A percentile compares a stretch with the other conserved stretches of the same genome.
Conservation (phyloP, 2,888 invertebrate genomes). For the Beris morrisii region DNA sequence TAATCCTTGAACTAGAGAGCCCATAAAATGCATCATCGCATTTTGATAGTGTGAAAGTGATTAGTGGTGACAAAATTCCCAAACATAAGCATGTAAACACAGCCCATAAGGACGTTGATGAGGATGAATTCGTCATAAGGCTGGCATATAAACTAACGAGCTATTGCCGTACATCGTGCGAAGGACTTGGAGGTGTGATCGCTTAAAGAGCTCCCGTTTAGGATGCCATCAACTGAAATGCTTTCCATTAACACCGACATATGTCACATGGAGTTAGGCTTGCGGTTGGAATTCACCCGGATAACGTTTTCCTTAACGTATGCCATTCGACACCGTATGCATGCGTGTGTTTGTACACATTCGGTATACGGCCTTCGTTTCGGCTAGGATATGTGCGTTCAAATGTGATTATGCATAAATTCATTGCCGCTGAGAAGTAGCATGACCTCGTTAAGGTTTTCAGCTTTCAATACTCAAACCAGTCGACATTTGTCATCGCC, state of each 20-base stretch:
- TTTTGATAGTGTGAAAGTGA: conserved; percentile 34
- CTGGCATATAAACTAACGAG: conserved; percentile 10
- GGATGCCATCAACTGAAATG: conserved; percentile 36
- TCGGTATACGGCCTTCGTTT: neutral
- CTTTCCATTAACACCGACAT: conserved; percentile 36
- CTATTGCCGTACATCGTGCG: neutral
- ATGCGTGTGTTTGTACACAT: neutral
- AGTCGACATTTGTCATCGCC: conserved; percentile 12
- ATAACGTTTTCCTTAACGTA: conserved; percentile 11
- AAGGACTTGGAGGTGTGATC: conserved; percentile 13
- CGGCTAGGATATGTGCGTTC: neutral
- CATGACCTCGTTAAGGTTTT: neutral
- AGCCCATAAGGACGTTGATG: conserved; percentile 29
- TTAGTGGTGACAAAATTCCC: conserved; percentile 34
- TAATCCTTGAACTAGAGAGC: no score
- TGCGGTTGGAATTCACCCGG: conserved; percentile 28
- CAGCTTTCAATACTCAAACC: neutral
- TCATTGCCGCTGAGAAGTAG: neutral
- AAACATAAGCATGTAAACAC: conserved; percentile 33
- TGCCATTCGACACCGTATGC: neutral
- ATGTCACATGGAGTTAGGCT: conserved; percentile 37
- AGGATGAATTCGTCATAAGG: conserved; percentile 34
- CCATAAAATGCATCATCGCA: conserved; percentile 22
- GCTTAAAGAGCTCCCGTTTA: conserved; percentile 33
- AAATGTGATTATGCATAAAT: neutral